A percentile compares a stretch with the other conserved stretches of the same genome.
phyloP scores from a whole-genome alignment of 2,113 vertebrate species.

The Phaethornis superciliosus region DNA sequence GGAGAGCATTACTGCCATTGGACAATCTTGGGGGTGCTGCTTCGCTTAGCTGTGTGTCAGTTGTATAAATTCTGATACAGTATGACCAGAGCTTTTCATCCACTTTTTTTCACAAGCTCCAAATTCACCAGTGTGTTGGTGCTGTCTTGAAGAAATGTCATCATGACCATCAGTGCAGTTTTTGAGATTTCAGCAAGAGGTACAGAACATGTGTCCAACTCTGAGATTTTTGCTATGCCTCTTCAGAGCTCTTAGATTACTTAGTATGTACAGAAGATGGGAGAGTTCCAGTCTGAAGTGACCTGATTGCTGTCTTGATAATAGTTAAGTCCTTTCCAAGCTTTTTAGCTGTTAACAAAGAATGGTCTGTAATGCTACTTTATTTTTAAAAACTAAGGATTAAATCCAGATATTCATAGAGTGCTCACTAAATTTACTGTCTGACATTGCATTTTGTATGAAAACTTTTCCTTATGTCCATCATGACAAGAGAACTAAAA shows the following conservation, averaged over 20 bases:
- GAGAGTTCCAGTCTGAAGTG: not conserved
- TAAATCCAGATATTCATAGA: not conserved
- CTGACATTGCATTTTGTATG: not conserved
- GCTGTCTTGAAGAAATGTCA: not conserved
- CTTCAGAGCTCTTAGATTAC: not conserved
- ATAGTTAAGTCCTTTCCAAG: not conserved
- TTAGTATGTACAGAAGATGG: not conserved
- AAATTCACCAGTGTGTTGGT: not conserved
- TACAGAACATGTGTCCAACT: not conserved
- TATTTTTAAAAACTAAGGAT: not conserved
- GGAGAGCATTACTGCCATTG: fast-evolving
- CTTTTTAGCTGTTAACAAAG: not conserved
- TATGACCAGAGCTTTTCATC: not conserved
- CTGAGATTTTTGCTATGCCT: not conserved
- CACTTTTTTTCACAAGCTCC: not conserved
- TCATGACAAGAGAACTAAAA: not conserved
- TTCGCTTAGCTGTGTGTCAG: not conserved
- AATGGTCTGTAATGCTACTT: not conserved
- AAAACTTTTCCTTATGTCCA: not conserved
- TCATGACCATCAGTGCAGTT: not conserved
- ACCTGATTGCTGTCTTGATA: not conserved
- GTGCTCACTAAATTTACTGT: not conserved
- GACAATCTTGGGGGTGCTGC: not conserved
- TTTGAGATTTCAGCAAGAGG: not conserved
- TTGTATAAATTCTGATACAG: not conserved